These are phyloP conservation scores for Drosophila repletoides DNA, from an alignment of 1,140 invertebrate species.

Conservation along the genomic window DNA sequence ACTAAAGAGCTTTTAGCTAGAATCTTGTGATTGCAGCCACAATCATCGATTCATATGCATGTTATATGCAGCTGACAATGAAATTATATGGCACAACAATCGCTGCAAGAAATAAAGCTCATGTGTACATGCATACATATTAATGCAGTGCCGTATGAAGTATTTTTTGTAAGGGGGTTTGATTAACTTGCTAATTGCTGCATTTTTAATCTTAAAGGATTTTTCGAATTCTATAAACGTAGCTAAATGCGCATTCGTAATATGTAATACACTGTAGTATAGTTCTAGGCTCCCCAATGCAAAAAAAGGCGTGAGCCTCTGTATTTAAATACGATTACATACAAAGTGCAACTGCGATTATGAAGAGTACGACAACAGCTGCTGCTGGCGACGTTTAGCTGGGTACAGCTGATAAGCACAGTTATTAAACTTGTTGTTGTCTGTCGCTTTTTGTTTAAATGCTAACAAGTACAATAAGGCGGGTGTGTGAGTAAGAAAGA, in stretches of 20 bases:
- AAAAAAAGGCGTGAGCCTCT: too few species aligned
- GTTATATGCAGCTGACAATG: not conserved
- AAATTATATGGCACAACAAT: constrained; percentile 10
- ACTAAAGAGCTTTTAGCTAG: constrained; percentile 8
- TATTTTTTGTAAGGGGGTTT: too few species aligned
- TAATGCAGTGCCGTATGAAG: too few species aligned
- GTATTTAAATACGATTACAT: not conserved
- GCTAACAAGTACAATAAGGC: constrained; percentile 15
- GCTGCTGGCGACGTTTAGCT: constrained; percentile 37
- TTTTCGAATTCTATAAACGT: too few species aligned
- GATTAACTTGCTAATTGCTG: too few species aligned
- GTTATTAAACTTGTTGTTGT: constrained; percentile 43
- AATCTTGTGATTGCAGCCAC: not conserved
- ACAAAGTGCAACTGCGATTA: constrained; percentile 10
- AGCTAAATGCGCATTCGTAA: too few species aligned
- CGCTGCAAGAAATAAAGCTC: not conserved
- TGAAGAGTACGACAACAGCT: constrained; percentile 56
- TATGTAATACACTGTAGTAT: too few species aligned
- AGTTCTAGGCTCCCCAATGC: too few species aligned
- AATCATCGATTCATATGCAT: constrained; percentile 6
- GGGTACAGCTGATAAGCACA: constrained; percentile 67
- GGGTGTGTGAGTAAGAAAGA: constrained; percentile 11
- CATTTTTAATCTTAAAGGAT: too few species aligned
- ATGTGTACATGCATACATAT: not conserved
- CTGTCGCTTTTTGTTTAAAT: not conserved